These are phyloP conservation scores for Marcusenius ussheri DNA, from an alignment of 2,113 vertebrate genomes.

Conservation along the genomic window DNA sequence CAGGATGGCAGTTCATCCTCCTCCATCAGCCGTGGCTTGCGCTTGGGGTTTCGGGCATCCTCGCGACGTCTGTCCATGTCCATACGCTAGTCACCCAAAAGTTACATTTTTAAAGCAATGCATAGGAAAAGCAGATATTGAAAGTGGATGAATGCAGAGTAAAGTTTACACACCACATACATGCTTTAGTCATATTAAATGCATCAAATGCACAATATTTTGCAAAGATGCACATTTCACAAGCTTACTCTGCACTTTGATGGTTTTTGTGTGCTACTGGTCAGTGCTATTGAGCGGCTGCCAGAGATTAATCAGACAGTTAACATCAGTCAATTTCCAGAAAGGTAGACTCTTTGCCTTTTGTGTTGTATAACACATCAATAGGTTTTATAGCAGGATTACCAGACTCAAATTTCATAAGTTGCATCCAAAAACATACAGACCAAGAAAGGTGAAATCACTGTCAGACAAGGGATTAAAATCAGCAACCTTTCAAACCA, in stretches of 20 bases:
- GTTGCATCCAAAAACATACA: background rate
- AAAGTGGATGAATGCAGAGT: background rate
- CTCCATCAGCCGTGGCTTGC: constrained; percentile 91
- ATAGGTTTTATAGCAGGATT: background rate
- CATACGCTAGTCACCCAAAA: constrained; percentile 69
- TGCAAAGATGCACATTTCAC: background rate
- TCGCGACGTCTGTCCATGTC: constrained; percentile 90
- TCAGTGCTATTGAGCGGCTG: background rate
- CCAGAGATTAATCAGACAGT: background rate
- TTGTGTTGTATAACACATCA: background rate
- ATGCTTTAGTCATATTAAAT: background rate
- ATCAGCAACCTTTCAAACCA: background rate
- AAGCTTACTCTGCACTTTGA: background rate
- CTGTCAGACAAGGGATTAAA: background rate
- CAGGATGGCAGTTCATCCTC: constrained; percentile 92
- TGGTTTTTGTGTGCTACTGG: background rate
- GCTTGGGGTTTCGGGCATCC: constrained; percentile 87
- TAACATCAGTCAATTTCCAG: background rate
- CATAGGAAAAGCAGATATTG: background rate
- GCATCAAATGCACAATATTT: background rate
- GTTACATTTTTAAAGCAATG: background rate
- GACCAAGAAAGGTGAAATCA: background rate
- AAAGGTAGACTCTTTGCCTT: background rate
- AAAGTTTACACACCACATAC: background rate
- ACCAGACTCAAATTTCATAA: background rate